phyloP scores from a whole-genome alignment of 2,113 vertebrate species.

The Malurus alboscapulatus region DNA sequence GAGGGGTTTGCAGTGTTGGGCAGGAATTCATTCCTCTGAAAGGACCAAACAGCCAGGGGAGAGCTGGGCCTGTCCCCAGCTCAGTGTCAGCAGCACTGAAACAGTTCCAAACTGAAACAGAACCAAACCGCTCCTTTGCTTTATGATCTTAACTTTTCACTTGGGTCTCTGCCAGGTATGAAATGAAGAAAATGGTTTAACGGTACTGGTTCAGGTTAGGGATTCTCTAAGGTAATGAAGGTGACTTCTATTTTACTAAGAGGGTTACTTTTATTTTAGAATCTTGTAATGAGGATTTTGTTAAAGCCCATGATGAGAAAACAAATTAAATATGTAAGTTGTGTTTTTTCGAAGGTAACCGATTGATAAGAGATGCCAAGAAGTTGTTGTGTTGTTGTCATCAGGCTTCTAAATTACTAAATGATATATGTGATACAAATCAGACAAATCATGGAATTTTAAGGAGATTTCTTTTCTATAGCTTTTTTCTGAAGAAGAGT shows the following conservation, averaged over 20 bases:
- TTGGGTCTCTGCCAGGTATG: background rate
- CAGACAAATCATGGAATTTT: background rate
- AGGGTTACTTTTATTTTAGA: background rate
- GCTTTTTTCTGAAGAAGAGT: background rate
- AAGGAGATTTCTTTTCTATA: background rate
- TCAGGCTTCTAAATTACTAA: background rate
- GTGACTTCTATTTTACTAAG: background rate
- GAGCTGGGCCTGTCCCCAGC: background rate
- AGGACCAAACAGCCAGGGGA: background rate
- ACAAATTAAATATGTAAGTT: background rate
- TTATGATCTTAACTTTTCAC: background rate
- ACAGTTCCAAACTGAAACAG: too few relatives aligned
- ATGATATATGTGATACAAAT: background rate
- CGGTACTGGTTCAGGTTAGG: background rate
- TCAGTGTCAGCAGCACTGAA: too few relatives aligned
- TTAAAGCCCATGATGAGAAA: background rate
- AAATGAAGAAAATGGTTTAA: background rate
- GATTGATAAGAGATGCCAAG: background rate
- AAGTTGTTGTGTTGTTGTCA: background rate
- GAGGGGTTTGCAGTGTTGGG: rapidly evolving
- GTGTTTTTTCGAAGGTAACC: background rate
- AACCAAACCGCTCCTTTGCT: rapidly evolving
- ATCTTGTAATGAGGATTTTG: background rate
- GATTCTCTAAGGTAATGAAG: background rate
- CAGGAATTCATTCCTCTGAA: rapidly evolving